Evolutionary conservation across 2,797 vertebrate species (phyloP).

Genomic region (Arnoldichthys spilopterus): DNA sequence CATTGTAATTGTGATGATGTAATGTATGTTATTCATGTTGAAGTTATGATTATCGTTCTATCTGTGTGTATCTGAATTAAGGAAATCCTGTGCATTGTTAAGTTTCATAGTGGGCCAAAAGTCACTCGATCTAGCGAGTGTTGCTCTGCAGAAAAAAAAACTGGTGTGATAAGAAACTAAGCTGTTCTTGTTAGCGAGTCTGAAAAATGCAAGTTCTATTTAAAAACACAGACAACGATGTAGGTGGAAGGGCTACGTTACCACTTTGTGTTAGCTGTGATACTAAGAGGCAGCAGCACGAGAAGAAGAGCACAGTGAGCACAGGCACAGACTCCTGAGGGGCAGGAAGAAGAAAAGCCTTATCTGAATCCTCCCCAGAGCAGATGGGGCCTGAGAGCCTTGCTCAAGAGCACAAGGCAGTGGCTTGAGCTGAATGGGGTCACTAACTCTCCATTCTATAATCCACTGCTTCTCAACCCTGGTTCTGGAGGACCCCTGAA

Average conservation of each 20-base stretch:
- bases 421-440: neutral
- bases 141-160: slow-evolving; percentile 19
- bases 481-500: neutral
- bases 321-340: neutral
- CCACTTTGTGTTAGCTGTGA: too few species aligned
- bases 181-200: slow-evolving; percentile 4
- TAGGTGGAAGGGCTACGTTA: neutral
- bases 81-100: too few species aligned
- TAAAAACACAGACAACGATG: neutral
- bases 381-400: neutral
- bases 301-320: neutral
- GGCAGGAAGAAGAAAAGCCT: neutral
- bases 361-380: neutral
- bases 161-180: neutral
- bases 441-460: neutral
- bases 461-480: neutral
- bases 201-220: neutral
- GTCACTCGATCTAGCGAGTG: slow-evolving; percentile 19
- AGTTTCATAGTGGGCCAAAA: slow-evolving; percentile 18
- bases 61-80: too few species aligned
- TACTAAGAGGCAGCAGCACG: too few species aligned
- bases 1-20: too few species aligned
- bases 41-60: too few species aligned
- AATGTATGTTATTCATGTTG: too few species aligned
- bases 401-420: neutral